Evolutionary conservation across 2,888 invertebrate species (phyloP), one percentile per base, ranked within the genome.

Genomic region (Pseudanteris insignis): DNA sequence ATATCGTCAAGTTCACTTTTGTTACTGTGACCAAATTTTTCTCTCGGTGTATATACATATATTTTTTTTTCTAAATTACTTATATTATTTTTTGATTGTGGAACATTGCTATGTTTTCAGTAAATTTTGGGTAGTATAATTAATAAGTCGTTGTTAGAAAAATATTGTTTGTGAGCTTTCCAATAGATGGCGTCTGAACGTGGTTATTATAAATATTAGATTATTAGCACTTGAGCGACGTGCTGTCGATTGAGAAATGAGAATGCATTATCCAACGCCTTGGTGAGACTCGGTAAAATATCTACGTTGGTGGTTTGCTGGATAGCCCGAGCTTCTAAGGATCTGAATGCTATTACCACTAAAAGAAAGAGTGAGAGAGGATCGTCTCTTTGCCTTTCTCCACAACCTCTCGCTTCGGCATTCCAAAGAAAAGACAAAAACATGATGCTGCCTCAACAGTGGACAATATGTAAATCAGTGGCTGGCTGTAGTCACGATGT

Each of bases 381-480:
- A 38, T 55, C 55, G 46, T 60, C 50, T 62, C 58, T 58, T 64
- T 64, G 46, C 58, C 53, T 53, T 65, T 63, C 46, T 53, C 63
- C 50, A 38, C 47, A 60, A 48, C 57, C 59, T 65, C 65, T 61
- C 66, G 53, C 48, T 64, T 53, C 67, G 77, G 75, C 75, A 79
- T 79, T 79, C 77, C 76, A 78, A 79, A 79, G 66, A 65, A 67
- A 69, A n/a, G n/a, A n/a, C n/a, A n/a, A 78, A 77, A 75, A 78
- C 72, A 70, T 72, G 73, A 75, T 70, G 73, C 69, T 72, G 73
- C 66, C 70, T 74, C 72, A 70, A 67, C 72, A 73, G 71, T 76
- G 77, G 77, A 78, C 78, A 78, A 79, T 79, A 79, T 79, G 79
- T 79, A 79, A 79, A 79, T 79, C 77, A 79, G 78, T 67, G 76